Base-by-base conservation (phyloP, 2,888 invertebrate species). In the Geophilus truncorum region DNA sequence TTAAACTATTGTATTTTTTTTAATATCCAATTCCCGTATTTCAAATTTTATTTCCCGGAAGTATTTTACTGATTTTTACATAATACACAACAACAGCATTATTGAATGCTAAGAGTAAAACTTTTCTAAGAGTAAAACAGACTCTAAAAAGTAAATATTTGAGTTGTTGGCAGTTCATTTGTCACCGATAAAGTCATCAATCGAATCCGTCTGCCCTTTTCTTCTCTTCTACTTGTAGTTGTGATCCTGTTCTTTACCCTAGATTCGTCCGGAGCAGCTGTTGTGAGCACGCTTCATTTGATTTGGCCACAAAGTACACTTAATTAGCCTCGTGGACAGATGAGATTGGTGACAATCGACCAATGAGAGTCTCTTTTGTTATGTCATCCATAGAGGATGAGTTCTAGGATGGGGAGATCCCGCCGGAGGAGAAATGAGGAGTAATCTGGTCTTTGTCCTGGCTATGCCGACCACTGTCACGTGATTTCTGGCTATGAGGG, bases 281-380 rank as follows among this genome's bases (percentile, higher is more conserved):
- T 57, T 57, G 57, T 57, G 57, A 18, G 57, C 57, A 57, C 18
- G 57, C 57, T 18, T 9, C 15, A 21, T 57, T 57, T 21, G 18
- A 57, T 57, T 18, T 23, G 7, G 57, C 57, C 57, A 18, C 57
- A 57, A 57, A 57, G 57, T 57, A 57, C 57, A 57, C 57, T 57
- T 57, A 57, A 57, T 57, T 57, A 57, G 57, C 57, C 57, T 57
- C 57, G 57, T 57, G 57, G 57, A 57, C 57, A 57, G 57, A 57
- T 57, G 57, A 57, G 57, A 57, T 57, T 57, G 57, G 57, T 57
- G 57, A 57, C 57, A 57, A 57, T 57, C 57, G 57, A 57, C 57
- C 57, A 57, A 57, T 57, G 23, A 57, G 57, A 57, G 57, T n/a
- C 57, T 23, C 57, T 57, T 57, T 57, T 57, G 57, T 57, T 57